Percentiles rank a stretch among this genome's conserved stretches.
Conservation (phyloP, 2,797 vertebrate species). For the Delichon dasypus region DNA sequence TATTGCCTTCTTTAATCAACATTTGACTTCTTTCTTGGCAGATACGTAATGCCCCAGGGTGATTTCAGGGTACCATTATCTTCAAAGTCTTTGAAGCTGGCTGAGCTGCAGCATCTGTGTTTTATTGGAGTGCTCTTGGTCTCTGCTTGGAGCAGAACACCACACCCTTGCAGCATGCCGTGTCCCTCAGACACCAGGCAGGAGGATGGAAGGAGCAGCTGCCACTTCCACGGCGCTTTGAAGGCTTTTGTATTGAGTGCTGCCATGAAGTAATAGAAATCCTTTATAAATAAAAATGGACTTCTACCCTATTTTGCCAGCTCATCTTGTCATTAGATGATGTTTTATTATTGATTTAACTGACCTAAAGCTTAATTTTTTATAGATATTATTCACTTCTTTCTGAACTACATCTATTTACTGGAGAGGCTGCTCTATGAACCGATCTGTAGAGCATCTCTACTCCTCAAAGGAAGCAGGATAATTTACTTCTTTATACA, state of each 20-base stretch:
- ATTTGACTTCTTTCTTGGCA: slow-evolving; percentile 21
- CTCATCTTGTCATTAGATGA: background rate
- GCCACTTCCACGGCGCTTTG: fast-evolving
- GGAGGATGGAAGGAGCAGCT: background rate
- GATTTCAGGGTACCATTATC: slow-evolving; percentile 43
- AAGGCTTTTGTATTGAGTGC: background rate
- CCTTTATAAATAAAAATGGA: background rate
- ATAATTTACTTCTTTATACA: slow-evolving; percentile 62
- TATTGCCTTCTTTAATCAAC: slow-evolving; percentile 28
- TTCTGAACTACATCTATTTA: background rate
- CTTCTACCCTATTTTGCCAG: background rate
- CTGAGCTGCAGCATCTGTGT: slow-evolving; percentile 17
- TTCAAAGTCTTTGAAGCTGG: slow-evolving; percentile 40
- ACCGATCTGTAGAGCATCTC: background rate
- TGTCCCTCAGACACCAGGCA: background rate
- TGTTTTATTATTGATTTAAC: background rate
- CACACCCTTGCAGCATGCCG: background rate
- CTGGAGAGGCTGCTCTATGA: background rate
- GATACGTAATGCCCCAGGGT: background rate
- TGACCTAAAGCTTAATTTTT: background rate
- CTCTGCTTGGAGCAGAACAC: background rate
- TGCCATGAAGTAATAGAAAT: background rate
- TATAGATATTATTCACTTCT: background rate
- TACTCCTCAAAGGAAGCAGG: background rate
- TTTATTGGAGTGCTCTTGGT: background rate